phyloP scores from a whole-genome alignment of 2,888 invertebrate species.

The Lepidonotus clava region DNA sequence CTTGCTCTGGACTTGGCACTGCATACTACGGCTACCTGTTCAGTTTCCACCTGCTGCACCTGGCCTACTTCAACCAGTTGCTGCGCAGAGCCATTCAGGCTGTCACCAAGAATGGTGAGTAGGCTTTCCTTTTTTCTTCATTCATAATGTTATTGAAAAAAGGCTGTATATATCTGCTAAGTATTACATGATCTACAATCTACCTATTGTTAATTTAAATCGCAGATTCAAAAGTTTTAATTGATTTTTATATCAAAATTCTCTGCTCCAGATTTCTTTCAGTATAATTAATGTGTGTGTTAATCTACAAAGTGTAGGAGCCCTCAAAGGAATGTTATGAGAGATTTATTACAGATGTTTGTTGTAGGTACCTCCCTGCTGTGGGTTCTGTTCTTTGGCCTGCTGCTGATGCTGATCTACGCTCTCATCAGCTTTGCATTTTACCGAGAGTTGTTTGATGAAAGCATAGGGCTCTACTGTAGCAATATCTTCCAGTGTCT shows the following conservation, averaged over 20 bases:
- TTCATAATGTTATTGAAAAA: not conserved
- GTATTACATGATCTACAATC: not conserved
- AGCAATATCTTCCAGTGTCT: constrained; percentile 74
- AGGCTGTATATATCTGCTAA: not conserved
- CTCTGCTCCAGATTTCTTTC: not conserved
- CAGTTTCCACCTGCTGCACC: constrained; percentile 46
- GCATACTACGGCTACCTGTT: constrained; percentile 39
- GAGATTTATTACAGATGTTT: not conserved
- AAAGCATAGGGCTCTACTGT: constrained; percentile 70
- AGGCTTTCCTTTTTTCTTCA: not conserved
- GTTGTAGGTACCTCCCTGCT: constrained; percentile 75
- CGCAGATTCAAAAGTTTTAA: too few relatives aligned
- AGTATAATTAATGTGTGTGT: too few relatives aligned
- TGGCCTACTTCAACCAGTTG: constrained; percentile 19
- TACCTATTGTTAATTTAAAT: too few relatives aligned
- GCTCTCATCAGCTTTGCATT: constrained; percentile 75
- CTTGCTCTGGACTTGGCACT: constrained; percentile 13
- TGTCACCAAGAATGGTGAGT: constrained; percentile 42
- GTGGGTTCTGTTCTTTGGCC: constrained; percentile 74
- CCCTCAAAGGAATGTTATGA: too few relatives aligned
- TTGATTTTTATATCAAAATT: not conserved
- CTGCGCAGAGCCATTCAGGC: constrained; percentile 29
- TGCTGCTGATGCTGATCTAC: constrained; percentile 76
- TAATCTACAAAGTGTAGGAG: too few relatives aligned
- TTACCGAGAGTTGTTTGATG: constrained; percentile 67